A percentile compares a stretch with the other conserved stretches of the same genome.
Evolutionary conservation across 2,797 vertebrate genomes (phyloP).

Genomic region (Sylvia borin): DNA sequence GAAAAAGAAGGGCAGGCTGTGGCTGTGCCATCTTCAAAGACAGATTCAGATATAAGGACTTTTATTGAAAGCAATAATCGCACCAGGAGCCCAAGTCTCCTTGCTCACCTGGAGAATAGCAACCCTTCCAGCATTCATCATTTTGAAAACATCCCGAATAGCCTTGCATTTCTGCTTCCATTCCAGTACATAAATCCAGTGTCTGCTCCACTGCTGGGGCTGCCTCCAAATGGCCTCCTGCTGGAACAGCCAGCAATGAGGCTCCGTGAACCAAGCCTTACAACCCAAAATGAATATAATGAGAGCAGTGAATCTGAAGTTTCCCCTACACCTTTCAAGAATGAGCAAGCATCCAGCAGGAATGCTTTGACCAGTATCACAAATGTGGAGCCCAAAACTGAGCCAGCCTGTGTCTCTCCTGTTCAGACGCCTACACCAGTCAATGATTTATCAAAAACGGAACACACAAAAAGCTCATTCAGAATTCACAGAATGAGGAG

Average conservation of each 20-base stretch:
- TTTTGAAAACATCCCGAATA: conserved; percentile 99
- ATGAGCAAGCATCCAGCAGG: conserved; percentile 88
- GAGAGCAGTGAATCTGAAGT: conserved; percentile 97
- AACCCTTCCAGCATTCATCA: conserved; percentile 99
- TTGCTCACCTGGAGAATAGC: conserved; percentile 95
- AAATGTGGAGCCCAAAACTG: conserved; percentile 94
- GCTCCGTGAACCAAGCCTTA: conserved; percentile 90
- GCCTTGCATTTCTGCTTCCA: conserved; percentile 95
- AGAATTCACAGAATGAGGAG: conserved; percentile 85
- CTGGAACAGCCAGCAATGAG: conserved; percentile 92
- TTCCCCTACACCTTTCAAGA: conserved; percentile 92
- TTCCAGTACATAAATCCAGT: conserved; percentile 99
- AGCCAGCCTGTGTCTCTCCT: conserved; percentile 90
- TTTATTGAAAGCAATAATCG: conserved; percentile 99
- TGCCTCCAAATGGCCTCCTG: conserved; percentile 95
- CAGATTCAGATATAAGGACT: conserved; percentile 98
- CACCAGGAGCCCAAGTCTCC: conserved; percentile 93
- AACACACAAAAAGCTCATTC: conserved; percentile 83
- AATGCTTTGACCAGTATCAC: conserved; percentile 87
- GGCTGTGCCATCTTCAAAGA: conserved; percentile 96
- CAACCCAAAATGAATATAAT: conserved; percentile 91
- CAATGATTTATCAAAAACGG: conserved; percentile 77
- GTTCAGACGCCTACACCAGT: conserved; percentile 88
- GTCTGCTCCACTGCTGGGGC: conserved; percentile 93
- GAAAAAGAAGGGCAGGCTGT: conserved; percentile 99